Evolutionary conservation across 2,888 invertebrate species (phyloP).

Genomic region (Heliconius erato): DNA sequence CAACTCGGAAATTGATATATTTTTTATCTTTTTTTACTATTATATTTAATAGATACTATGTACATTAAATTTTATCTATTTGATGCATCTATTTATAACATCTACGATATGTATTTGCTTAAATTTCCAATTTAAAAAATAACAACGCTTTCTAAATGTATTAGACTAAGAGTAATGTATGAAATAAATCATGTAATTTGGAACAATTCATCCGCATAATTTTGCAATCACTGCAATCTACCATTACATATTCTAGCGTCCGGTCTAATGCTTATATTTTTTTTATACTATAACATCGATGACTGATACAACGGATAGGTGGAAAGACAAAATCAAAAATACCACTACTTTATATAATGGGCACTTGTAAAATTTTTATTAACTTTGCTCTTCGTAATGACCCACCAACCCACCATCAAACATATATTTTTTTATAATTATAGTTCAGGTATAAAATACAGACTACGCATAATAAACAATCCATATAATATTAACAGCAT

Average conservation of each 20-base stretch:
- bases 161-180: slow-evolving; percentile 33
- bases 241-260: slow-evolving; percentile 52
- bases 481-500: not conserved
- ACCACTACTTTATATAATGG: slow-evolving; percentile 48
- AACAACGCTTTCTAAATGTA: slow-evolving; percentile 1
- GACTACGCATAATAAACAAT: not conserved
- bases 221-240: slow-evolving; percentile 59
- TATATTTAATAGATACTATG: not conserved
- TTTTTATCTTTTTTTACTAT: slow-evolving; percentile 1
- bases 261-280: slow-evolving; percentile 53
- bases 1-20: not conserved
- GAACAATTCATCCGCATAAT: slow-evolving; percentile 61
- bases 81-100: not conserved
- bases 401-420: not conserved
- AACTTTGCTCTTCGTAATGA: slow-evolving; percentile 21
- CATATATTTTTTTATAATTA: not conserved
- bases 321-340: slow-evolving; percentile 50
- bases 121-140: slow-evolving; percentile 11
- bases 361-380: slow-evolving; percentile 39
- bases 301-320: slow-evolving; percentile 45
- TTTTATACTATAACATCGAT: slow-evolving; percentile 48
- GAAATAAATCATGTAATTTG: slow-evolving; percentile 51
- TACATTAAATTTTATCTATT: slow-evolving; percentile 13
- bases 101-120: not conserved
- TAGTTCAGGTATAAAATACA: not conserved